Conservation (phyloP, 2,113 vertebrate genomes). For the Bos javanicus region DNA sequence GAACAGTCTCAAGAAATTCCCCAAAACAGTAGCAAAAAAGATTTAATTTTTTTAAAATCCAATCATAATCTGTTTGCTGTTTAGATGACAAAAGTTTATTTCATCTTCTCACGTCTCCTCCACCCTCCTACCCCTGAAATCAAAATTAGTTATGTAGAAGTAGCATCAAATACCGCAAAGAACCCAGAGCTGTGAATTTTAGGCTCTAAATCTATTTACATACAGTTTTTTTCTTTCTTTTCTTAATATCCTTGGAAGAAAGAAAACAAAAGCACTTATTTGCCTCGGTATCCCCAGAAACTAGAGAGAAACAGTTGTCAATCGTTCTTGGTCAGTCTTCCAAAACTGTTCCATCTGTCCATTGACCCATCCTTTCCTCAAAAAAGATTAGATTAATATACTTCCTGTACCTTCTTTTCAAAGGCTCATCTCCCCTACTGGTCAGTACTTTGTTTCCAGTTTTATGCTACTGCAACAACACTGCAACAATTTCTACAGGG, state of each 20-base stretch:
- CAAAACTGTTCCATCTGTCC: background rate
- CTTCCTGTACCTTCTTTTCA: background rate
- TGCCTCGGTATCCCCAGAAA: background rate
- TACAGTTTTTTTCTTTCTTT: background rate
- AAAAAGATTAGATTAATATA: background rate
- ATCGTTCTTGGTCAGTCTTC: background rate
- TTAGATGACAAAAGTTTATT: background rate
- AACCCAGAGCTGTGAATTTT: background rate
- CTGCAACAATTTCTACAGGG: background rate
- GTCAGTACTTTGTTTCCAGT: background rate
- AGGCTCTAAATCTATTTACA: background rate
- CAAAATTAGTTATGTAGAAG: background rate
- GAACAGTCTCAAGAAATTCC: slow-evolving; percentile 21
- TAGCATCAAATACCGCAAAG: background rate
- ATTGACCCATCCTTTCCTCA: background rate
- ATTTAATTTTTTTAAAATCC: background rate
- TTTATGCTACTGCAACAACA: background rate
- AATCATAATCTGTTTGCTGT: background rate
- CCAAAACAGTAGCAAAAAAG: background rate
- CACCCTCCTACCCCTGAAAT: background rate
- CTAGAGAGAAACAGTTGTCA: background rate
- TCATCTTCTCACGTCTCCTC: background rate
- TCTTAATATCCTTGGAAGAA: background rate
- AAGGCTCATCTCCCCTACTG: background rate
- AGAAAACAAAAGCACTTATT: background rate